Percentiles rank a stretch among this genome's conserved stretches.
These are phyloP conservation scores for Drosophila algonquin DNA, from an alignment of 2,888 invertebrate species.

Conservation along the genomic window DNA sequence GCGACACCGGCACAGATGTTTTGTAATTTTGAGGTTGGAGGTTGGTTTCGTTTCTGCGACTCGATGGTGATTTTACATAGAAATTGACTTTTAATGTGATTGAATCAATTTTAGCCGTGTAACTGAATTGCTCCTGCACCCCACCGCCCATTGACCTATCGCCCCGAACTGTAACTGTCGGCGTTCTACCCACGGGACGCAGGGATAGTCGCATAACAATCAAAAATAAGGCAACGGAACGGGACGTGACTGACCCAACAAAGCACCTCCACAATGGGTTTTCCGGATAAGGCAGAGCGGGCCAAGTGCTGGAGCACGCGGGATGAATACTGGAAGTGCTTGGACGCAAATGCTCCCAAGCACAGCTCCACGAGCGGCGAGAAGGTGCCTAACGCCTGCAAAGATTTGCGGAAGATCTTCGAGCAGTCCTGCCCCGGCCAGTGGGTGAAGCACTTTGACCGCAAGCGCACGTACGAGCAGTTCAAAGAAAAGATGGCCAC, in stretches of 20 bases:
- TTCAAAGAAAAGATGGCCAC: conserved; percentile 94
- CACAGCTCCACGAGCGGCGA: conserved; percentile 85
- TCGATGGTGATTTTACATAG: conserved; percentile 8
- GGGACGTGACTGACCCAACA: too few relatives aligned
- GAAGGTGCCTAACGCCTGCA: conserved; percentile 86
- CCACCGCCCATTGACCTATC: background rate
- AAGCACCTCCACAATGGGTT: conserved; percentile 87
- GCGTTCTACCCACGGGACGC: too few relatives aligned
- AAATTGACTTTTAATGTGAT: background rate
- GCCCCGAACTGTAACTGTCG: too few relatives aligned
- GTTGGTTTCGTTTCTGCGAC: conserved; percentile 56
- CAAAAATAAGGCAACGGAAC: background rate
- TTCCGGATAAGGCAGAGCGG: conserved; percentile 91
- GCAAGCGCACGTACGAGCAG: conserved; percentile 93
- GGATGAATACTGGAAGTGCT: conserved; percentile 95
- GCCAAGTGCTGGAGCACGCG: conserved; percentile 93
- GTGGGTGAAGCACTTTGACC: conserved; percentile 98
- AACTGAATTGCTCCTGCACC: background rate
- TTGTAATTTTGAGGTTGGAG: conserved; percentile 67
- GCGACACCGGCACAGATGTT: conserved; percentile 32
- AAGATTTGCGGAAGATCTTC: conserved; percentile 89
- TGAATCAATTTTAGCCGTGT: conserved; percentile 1
- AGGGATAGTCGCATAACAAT: background rate
- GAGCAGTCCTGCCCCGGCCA: conserved; percentile 91
- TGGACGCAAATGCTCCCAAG: conserved; percentile 88